Conservation (phyloP, 2,113 vertebrate genomes). For the Rhinichthys klamathensis region DNA sequence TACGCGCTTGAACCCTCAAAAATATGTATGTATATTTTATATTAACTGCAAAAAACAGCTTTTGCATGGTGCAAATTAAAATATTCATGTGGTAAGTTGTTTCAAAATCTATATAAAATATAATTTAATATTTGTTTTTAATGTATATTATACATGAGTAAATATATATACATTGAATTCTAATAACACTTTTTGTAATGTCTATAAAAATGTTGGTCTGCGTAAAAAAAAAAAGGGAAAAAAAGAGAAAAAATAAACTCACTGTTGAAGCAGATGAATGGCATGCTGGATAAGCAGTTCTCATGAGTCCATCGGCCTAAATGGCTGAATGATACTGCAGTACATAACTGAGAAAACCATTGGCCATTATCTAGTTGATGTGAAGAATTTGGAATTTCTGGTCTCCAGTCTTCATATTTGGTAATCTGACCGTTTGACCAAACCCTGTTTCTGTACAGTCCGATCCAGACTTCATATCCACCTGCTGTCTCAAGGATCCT, state of each 20-base stretch:
- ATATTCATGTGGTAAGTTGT: no score
- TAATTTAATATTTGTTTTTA: no score
- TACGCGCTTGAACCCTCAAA: no score
- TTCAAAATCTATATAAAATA: no score
- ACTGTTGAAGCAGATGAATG: constrained; percentile 43
- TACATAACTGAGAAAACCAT: not conserved
- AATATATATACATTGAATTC: no score
- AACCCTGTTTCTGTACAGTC: constrained; percentile 42
- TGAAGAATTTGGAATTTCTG: not conserved
- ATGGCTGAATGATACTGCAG: constrained; percentile 12
- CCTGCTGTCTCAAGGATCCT: not conserved
- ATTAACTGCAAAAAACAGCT: no score
- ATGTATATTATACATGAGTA: no score
- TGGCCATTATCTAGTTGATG: constrained; percentile 39
- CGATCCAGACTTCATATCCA: constrained; percentile 19
- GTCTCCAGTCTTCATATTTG: constrained; percentile 34
- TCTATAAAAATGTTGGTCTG: no score
- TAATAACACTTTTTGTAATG: no score
- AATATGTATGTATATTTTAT: no score
- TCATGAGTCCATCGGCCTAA: constrained; percentile 45
- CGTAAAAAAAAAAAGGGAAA: no score
- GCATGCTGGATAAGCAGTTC: not conserved
- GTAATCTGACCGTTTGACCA: constrained; percentile 8
- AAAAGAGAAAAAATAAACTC: not conserved
- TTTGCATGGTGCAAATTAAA: no score